Percentiles rank a stretch among this genome's conserved stretches.
These are phyloP conservation scores for Drosophila pseudotakahashii DNA, from an alignment of 2,888 invertebrate species.

Conservation along the genomic window DNA sequence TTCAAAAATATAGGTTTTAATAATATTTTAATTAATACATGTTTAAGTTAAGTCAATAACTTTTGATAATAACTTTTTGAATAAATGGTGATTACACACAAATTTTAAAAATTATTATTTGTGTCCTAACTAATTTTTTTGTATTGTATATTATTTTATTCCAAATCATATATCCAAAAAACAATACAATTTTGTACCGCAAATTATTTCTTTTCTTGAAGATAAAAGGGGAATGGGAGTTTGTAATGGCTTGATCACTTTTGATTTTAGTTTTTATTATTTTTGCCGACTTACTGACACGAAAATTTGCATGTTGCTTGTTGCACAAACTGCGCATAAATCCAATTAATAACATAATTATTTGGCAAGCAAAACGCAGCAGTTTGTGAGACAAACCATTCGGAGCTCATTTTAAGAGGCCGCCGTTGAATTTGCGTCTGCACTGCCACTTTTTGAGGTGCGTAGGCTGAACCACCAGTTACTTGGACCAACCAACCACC, in stretches of 20 bases:
- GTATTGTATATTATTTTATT: too few species aligned
- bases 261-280: slow-evolving; percentile 23
- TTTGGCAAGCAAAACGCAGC: slow-evolving; percentile 47
- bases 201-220: not conserved
- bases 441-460: slow-evolving; percentile 29
- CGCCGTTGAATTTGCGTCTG: slow-evolving; percentile 25
- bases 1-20: too few species aligned
- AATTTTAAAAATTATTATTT: too few species aligned
- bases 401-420: slow-evolving; percentile 61
- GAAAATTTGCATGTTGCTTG: slow-evolving; percentile 66
- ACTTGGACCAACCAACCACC: slow-evolving; percentile 21
- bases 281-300: slow-evolving; percentile 35
- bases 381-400: slow-evolving; percentile 46
- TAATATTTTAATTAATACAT: too few species aligned
- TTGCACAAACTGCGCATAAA: slow-evolving; percentile 69
- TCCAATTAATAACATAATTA: slow-evolving; percentile 78
- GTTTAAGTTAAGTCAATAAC: too few species aligned
- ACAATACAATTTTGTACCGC: not conserved
- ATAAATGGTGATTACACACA: too few species aligned
- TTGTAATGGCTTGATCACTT: slow-evolving; percentile 17
- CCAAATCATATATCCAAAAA: too few species aligned
- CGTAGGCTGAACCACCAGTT: slow-evolving; percentile 38
- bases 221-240: not conserved
- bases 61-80: too few species aligned
- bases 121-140: too few species aligned